Percentiles rank a stretch among this genome's conserved stretches.
phyloP scores from a whole-genome alignment of 2,113 vertebrate species.

The Dicerorhinus sumatrensis region DNA sequence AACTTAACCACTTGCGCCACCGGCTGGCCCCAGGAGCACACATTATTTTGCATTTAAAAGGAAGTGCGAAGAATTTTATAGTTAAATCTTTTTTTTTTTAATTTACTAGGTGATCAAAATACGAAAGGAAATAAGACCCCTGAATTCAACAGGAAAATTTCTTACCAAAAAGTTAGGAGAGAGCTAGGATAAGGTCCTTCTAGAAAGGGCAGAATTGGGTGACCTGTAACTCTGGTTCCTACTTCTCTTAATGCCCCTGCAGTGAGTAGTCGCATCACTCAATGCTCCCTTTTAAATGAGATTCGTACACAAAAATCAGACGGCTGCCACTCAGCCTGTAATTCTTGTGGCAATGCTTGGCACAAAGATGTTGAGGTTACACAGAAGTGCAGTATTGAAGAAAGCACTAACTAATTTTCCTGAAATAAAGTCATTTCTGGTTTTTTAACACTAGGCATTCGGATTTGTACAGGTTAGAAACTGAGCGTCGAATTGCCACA shows the following conservation, averaged over 20 bases:
- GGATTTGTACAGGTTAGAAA: neutral
- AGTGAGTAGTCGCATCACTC: neutral
- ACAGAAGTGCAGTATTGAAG: neutral
- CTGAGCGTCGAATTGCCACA: neutral
- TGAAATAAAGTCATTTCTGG: slow-evolving; percentile 16
- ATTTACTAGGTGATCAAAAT: neutral
- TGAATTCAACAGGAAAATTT: neutral
- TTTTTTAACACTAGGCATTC: neutral
- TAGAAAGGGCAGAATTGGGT: neutral
- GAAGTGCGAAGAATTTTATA: slow-evolving; percentile 8
- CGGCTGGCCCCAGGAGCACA: neutral
- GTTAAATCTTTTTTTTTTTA: neutral
- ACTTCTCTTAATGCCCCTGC: neutral
- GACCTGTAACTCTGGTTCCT: neutral
- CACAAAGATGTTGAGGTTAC: neutral
- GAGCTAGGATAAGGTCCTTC: slow-evolving; percentile 10
- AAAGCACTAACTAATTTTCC: neutral
- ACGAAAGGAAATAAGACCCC: neutral
- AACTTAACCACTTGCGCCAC: too few species aligned
- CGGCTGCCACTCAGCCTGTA: neutral
- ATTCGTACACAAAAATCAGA: neutral
- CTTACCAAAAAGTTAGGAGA: neutral
- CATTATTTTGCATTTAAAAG: slow-evolving; percentile 4
- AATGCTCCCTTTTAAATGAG: neutral
- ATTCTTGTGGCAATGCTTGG: neutral